Evolutionary conservation across 2,888 invertebrate genomes (phyloP).

Genomic region (Dolomedes plantarius): DNA sequence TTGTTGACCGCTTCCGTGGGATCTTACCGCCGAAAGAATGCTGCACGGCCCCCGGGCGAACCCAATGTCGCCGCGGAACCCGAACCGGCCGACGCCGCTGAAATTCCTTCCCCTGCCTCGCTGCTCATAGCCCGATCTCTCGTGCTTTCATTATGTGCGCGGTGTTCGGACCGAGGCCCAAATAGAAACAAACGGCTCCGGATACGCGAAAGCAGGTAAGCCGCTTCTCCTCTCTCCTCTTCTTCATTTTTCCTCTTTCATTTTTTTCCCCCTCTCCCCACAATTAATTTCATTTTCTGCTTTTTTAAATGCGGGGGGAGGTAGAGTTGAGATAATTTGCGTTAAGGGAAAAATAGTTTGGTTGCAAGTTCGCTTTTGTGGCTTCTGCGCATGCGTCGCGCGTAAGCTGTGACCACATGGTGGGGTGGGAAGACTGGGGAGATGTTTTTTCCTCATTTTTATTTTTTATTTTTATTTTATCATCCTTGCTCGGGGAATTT

Average conservation of each 20-base stretch:
- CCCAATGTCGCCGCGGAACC: constrained; percentile 14
- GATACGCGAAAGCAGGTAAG: neutral
- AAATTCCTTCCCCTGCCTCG: neutral
- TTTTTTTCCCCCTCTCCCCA: neutral
- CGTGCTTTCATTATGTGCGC: neutral
- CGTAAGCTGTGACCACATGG: neutral
- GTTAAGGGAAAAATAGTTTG: neutral
- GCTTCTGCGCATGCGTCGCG: neutral
- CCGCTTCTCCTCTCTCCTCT: neutral
- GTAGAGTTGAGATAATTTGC: neutral
- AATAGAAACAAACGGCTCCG: neutral
- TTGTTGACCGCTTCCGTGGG: constrained; percentile 36
- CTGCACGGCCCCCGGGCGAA: constrained; percentile 59
- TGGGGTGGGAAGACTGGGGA: too few relatives aligned
- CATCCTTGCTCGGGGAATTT: too few relatives aligned
- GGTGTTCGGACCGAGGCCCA: neutral
- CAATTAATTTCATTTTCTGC: neutral
- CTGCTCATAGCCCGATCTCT: neutral
- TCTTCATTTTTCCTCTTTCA: neutral
- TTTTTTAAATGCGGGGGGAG: neutral
- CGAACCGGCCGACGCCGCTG: constrained; percentile 5
- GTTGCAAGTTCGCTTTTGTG: neutral
- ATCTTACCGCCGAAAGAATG: constrained; percentile 48
- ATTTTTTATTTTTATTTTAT: too few relatives aligned
- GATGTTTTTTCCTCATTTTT: too few relatives aligned